Conservation (phyloP, 2,797 vertebrate genomes). For the Mionectes olivaceus region DNA sequence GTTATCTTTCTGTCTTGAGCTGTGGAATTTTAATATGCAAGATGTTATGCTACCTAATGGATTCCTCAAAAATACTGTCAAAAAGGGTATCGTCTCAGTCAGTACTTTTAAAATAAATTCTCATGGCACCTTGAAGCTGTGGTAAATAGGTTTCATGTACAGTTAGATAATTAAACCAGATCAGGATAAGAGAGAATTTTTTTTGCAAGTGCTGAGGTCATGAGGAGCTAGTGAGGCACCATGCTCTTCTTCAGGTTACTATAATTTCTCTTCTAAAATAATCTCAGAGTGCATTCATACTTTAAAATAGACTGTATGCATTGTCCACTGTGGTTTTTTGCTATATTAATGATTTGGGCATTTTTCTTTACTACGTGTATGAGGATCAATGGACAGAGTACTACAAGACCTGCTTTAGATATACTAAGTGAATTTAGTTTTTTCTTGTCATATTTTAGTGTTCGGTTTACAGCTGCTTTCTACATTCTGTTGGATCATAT, state of each 20-base stretch:
- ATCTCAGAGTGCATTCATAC: background rate
- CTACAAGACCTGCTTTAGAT: background rate
- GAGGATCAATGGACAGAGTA: background rate
- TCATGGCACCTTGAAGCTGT: background rate
- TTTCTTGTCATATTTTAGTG: background rate
- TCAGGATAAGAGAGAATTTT: background rate
- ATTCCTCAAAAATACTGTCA: background rate
- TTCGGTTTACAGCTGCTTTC: slow-evolving; percentile 63
- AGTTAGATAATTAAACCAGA: background rate
- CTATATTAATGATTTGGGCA: background rate
- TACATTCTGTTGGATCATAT: slow-evolving; percentile 64
- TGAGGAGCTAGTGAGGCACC: background rate
- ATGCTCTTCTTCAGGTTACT: background rate
- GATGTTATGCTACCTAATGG: background rate
- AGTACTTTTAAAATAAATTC: background rate
- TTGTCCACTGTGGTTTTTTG: background rate
- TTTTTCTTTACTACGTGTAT: background rate
- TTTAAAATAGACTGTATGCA: background rate
- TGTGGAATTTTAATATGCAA: background rate
- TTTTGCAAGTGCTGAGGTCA: background rate
- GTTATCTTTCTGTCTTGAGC: background rate
- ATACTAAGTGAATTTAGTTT: background rate
- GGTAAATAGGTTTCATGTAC: background rate
- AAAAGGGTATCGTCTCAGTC: background rate
- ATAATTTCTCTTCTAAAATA: background rate